Conservation (phyloP, 2,113 vertebrate species). For the Colaptes auratus region DNA sequence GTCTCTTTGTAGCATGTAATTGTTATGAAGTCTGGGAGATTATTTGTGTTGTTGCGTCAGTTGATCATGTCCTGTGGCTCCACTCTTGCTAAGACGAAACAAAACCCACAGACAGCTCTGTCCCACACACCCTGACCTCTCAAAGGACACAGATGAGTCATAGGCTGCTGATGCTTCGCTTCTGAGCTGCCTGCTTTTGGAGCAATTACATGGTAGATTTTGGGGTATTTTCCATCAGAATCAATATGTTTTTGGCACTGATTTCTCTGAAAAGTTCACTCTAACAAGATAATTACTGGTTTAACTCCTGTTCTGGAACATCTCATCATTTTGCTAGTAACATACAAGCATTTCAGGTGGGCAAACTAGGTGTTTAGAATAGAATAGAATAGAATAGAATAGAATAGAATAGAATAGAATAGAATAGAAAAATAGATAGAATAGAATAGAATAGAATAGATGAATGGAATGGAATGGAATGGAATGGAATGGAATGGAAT, state of each 20-base stretch:
- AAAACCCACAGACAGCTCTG: conserved; percentile 38
- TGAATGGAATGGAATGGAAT: too few species aligned
- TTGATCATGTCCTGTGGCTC: conserved; percentile 40
- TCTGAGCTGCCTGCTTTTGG: background rate
- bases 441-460: too few species aligned
- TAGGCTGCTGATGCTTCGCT: background rate
- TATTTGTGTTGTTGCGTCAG: conserved; percentile 17
- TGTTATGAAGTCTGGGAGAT: conserved; percentile 16
- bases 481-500: too few species aligned
- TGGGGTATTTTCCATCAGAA: conserved; percentile 37
- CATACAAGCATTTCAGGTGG: background rate
- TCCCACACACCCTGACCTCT: conserved; percentile 55
- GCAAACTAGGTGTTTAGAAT: background rate
- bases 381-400: too few species aligned
- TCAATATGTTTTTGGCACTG: background rate
- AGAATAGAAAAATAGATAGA: too few species aligned
- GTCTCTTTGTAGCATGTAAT: conserved; percentile 27
- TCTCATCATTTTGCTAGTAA: background rate
- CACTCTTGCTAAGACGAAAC: background rate
- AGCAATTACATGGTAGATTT: background rate
- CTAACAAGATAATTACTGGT: conserved; percentile 24
- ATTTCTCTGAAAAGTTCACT: conserved; percentile 21
- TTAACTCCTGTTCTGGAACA: conserved; percentile 15
- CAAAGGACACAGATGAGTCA: conserved; percentile 59
- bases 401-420: too few species aligned